Conservation (phyloP, 2,113 vertebrate genomes). For the Marmota flaviventris region DNA sequence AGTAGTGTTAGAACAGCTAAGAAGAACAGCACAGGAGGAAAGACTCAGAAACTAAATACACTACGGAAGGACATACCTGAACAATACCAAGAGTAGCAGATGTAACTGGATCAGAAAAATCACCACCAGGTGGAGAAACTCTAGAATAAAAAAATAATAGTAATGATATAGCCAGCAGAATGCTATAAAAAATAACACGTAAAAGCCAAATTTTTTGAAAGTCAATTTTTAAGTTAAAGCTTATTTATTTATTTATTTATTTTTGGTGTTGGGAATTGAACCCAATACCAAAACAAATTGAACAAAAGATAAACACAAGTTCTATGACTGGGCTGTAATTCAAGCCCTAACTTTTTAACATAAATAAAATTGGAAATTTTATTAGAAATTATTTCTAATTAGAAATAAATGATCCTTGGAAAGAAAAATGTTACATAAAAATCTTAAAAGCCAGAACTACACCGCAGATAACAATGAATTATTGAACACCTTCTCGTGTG, state of each 20-base stretch:
- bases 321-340: too few relatives aligned
- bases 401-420: slow-evolving; percentile 5
- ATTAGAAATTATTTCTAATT: not conserved
- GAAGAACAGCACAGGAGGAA: not conserved
- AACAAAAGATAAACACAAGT: not conserved
- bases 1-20: not conserved
- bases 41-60: not conserved
- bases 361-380: not conserved
- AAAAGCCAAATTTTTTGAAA: not conserved
- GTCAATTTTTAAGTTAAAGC: slow-evolving; percentile 21
- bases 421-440: slow-evolving; percentile 45
- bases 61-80: slow-evolving; percentile 85
- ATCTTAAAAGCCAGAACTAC: slow-evolving; percentile 9
- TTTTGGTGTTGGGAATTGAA: not conserved
- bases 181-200: slow-evolving; percentile 34
- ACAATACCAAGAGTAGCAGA: slow-evolving; percentile 98
- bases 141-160: slow-evolving; percentile 84
- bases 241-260: not conserved
- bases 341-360: not conserved
- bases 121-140: slow-evolving; percentile 98
- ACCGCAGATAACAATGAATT: not conserved
- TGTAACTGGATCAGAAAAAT: slow-evolving; percentile 99
- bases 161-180: slow-evolving; percentile 36
- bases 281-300: not conserved
- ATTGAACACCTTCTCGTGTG: not conserved